These are phyloP conservation scores for Crossocerus cetratus DNA, from an alignment of 2,888 invertebrate species.

Conservation along the genomic window DNA sequence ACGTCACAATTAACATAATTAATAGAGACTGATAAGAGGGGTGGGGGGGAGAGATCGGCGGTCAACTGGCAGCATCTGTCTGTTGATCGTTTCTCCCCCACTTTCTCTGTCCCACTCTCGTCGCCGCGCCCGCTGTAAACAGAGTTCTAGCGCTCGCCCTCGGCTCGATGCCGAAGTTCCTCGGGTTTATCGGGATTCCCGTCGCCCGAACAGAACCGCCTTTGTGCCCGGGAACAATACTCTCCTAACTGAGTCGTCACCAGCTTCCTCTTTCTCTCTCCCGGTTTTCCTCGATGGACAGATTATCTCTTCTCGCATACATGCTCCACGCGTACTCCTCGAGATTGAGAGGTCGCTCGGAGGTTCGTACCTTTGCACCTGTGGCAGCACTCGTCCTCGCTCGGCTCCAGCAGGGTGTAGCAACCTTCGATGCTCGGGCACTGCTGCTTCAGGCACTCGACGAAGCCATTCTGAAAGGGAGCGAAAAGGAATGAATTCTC, in stretches of 20 bases:
- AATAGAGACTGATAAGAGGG: conserved; percentile 60
- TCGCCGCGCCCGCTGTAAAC: conserved; percentile 38
- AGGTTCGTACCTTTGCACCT: conserved; percentile 87
- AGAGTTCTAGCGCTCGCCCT: conserved; percentile 33
- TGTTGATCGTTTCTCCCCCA: conserved; percentile 17
- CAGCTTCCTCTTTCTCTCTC: conserved; percentile 21
- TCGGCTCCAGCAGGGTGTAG: conserved; percentile 85
- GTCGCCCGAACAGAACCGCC: conserved; percentile 54
- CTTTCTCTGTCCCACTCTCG: too few relatives aligned
- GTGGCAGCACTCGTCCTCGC: conserved; percentile 87
- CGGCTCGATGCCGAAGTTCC: conserved; percentile 48
- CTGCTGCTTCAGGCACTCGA: conserved; percentile 86
- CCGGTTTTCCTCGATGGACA: neutral
- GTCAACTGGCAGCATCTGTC: conserved; percentile 60
- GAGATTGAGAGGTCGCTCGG: conserved; percentile 5
- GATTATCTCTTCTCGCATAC: too few relatives aligned
- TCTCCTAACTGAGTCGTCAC: conserved; percentile 35
- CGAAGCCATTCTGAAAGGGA: conserved; percentile 86
- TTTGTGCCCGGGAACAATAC: conserved; percentile 61
- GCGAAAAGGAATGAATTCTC: neutral
- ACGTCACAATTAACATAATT: conserved; percentile 66
- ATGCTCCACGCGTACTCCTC: neutral
- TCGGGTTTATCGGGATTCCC: conserved; percentile 49
- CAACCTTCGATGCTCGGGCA: conserved; percentile 93
- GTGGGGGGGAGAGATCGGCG: conserved; percentile 45